Evolutionary conservation across 2,888 invertebrate genomes (phyloP).

Genomic region (Noctua janthe): DNA sequence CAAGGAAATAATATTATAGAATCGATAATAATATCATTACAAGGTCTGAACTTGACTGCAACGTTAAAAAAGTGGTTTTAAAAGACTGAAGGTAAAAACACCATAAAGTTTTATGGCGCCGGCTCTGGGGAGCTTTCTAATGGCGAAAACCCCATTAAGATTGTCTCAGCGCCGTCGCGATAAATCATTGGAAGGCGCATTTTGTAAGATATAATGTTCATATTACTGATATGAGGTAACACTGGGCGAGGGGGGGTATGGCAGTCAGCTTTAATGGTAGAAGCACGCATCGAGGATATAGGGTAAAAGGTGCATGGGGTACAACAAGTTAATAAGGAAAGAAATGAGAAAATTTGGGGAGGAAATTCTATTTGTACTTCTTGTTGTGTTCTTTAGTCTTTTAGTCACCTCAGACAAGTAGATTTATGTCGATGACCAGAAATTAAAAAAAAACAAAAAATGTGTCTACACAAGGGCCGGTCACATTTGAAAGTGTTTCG

Average conservation of each 20-base stretch:
- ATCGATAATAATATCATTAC: slow-evolving; percentile 12
- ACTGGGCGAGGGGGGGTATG: not conserved
- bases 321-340: not conserved
- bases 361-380: not conserved
- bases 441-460: too few species aligned
- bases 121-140: slow-evolving; percentile 58
- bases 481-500: not conserved
- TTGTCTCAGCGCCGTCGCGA: slow-evolving; percentile 43
- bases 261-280: not conserved
- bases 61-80: slow-evolving; percentile 49
- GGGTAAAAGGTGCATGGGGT: not conserved
- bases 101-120: slow-evolving; percentile 59
- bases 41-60: slow-evolving; percentile 15
- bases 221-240: slow-evolving; percentile 29
- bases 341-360: too few species aligned
- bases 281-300: not conserved
- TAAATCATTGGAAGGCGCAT: slow-evolving; percentile 56
- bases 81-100: slow-evolving; percentile 51
- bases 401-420: not conserved
- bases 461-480: not conserved
- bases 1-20: not conserved
- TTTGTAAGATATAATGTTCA: slow-evolving; percentile 40
- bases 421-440: too few species aligned
- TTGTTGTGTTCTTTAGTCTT: not conserved
- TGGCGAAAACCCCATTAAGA: slow-evolving; percentile 62